phyloP scores from a whole-genome alignment of 2,113 vertebrate genomes.

The Campylorhamphus procurvoides region DNA sequence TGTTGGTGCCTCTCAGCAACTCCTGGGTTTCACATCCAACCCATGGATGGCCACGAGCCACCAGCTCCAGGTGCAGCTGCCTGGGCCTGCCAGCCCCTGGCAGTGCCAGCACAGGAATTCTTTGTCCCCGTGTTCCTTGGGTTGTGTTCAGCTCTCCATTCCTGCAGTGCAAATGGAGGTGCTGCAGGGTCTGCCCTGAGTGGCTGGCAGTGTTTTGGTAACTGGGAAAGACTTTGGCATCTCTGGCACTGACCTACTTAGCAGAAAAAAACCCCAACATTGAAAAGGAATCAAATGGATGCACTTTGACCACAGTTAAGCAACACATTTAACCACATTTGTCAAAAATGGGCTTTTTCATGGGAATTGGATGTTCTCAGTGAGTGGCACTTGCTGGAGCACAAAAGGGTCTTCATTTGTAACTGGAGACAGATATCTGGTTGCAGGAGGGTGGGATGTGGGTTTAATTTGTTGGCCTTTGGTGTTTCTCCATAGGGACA shows the following conservation, averaged over 20 bases:
- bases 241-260: not conserved
- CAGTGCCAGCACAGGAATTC: not conserved
- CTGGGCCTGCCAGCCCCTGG: not conserved
- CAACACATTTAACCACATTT: not conserved
- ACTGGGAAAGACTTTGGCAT: not conserved
- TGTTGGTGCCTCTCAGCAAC: not conserved
- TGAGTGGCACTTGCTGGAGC: not conserved
- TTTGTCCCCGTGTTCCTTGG: not conserved
- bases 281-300: not conserved
- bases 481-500: not conserved
- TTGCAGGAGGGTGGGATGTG: not conserved
- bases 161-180: not conserved
- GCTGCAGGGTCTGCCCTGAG: not conserved
- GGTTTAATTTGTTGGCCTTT: not conserved
- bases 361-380: not conserved
- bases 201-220: not conserved
- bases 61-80: not conserved
- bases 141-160: not conserved
- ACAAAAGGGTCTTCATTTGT: not conserved
- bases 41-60: fast-evolving
- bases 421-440: not conserved
- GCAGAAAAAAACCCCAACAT: not conserved
- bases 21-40: not conserved
- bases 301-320: not conserved
- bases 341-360: not conserved